Percentiles rank a stretch among this genome's conserved stretches.
phyloP scores from a whole-genome alignment of 2,797 vertebrate species.

The Danionella dracula region DNA sequence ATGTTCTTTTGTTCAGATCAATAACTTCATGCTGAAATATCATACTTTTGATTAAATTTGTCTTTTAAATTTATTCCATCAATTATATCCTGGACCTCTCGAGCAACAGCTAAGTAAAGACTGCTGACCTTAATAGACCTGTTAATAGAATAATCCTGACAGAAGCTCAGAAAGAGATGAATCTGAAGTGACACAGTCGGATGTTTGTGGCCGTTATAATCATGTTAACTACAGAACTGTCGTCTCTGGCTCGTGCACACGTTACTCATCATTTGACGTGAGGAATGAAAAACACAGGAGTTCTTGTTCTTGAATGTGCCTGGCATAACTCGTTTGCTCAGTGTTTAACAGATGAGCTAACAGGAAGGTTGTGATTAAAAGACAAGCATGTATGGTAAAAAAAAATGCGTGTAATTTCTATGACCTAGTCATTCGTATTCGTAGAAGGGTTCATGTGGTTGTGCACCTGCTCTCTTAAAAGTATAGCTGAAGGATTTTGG shows the following conservation, averaged over 20 bases:
- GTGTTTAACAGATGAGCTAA: too few species aligned
- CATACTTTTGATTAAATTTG: too few species aligned
- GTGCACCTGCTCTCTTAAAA: conserved; percentile 8
- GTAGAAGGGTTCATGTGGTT: background rate
- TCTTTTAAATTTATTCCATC: background rate
- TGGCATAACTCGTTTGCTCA: background rate
- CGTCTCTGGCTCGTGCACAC: background rate
- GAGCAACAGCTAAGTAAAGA: too few species aligned
- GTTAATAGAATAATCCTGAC: background rate
- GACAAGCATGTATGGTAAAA: background rate
- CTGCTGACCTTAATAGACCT: background rate
- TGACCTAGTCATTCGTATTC: background rate
- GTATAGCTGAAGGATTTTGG: background rate
- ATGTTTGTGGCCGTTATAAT: background rate
- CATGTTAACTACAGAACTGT: background rate
- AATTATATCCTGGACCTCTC: background rate
- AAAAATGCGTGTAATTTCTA: background rate
- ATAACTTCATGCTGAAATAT: too few species aligned
- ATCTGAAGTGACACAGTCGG: background rate
- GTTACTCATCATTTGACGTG: background rate
- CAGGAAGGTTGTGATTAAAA: background rate
- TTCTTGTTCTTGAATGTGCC: background rate
- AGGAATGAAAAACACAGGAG: background rate
- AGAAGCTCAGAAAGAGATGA: background rate
- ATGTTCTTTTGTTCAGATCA: too few species aligned